These are phyloP conservation scores for Climacteris rufus DNA, from an alignment of 2,113 vertebrate genomes.

Conservation along the genomic window DNA sequence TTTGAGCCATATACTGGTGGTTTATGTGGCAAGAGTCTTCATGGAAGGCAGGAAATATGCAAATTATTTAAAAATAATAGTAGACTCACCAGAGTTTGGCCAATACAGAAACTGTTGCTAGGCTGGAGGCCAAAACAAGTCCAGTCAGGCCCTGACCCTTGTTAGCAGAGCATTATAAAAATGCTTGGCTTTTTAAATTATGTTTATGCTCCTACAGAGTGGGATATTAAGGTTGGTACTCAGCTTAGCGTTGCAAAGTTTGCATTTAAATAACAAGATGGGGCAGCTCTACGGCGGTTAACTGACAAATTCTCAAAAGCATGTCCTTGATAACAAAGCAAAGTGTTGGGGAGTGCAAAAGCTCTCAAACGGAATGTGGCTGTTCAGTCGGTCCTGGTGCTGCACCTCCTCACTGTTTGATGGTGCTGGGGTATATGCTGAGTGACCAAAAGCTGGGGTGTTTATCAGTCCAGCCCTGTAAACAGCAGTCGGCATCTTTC, in stretches of 20 bases:
- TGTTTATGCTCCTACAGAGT: background rate
- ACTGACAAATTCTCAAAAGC: background rate
- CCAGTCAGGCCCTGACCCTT: slow-evolving; percentile 44
- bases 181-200: slow-evolving; percentile 15
- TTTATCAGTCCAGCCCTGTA: background rate
- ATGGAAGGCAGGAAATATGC: background rate
- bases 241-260: background rate
- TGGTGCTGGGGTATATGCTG: background rate
- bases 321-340: background rate
- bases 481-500: background rate
- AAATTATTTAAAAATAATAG: background rate
- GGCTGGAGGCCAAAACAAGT: slow-evolving; percentile 49
- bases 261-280: background rate
- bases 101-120: slow-evolving; percentile 49
- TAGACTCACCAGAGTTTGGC: background rate
- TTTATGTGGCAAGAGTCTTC: background rate
- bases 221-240: background rate
- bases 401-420: background rate
- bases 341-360: background rate
- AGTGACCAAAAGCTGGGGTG: background rate
- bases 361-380: background rate
- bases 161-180: slow-evolving; percentile 28
- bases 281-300: background rate
- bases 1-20: background rate
- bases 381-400: background rate